Percentiles rank a stretch among this genome's conserved stretches.
These are phyloP conservation scores for Neomicropteryx cornuta DNA, from an alignment of 1,140 invertebrate species.

Conservation along the genomic window DNA sequence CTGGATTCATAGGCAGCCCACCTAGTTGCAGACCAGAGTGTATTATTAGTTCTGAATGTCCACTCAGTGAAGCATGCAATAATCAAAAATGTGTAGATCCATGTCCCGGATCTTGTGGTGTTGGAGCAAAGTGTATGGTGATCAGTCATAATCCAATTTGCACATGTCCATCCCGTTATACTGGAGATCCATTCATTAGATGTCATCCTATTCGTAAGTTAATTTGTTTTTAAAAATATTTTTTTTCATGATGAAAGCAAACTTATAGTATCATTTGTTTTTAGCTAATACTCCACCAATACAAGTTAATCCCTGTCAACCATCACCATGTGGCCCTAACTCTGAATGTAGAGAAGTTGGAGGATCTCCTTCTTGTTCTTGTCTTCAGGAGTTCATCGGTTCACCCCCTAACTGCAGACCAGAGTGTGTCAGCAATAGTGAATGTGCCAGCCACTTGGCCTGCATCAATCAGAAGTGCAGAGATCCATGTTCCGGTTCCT, in stretches of 20 bases:
- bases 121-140: conserved; percentile 49
- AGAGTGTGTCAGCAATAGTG: conserved; percentile 52
- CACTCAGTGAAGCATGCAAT: conserved; percentile 48
- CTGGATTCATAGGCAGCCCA: conserved; percentile 53
- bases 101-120: conserved; percentile 56
- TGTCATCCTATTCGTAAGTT: conserved; percentile 47
- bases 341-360: conserved; percentile 49
- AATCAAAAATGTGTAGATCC: conserved; percentile 60
- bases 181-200: conserved; percentile 59
- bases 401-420: conserved; percentile 52
- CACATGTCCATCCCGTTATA: conserved; percentile 50
- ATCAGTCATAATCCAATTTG: conserved; percentile 53
- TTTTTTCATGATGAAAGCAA: conserved; percentile 2
- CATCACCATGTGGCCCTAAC: conserved; percentile 62
- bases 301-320: conserved; percentile 48
- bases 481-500: conserved; percentile 54
- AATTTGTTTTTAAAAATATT: conserved; percentile 10
- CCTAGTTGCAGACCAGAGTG: conserved; percentile 58
- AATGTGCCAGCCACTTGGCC: conserved; percentile 48
- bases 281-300: conserved; percentile 39
- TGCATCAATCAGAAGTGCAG: conserved; percentile 58
- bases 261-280: conserved; percentile 14
- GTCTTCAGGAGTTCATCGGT: conserved; percentile 48
- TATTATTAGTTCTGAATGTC: conserved; percentile 51
- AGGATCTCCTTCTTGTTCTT: conserved; percentile 51